These are phyloP conservation scores for Pegoplata infirma DNA, from an alignment of 2,888 invertebrate species.

Conservation along the genomic window DNA sequence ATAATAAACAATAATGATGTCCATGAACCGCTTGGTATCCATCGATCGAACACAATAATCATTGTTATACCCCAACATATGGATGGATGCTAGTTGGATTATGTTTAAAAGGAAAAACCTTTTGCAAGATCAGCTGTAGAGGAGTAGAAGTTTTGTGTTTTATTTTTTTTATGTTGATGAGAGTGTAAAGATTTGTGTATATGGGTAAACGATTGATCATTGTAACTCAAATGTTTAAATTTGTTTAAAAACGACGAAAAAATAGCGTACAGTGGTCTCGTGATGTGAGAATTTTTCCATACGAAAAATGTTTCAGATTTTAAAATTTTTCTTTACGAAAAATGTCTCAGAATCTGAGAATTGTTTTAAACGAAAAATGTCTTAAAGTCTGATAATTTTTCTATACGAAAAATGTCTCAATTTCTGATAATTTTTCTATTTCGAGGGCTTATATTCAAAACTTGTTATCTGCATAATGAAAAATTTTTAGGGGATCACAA, in stretches of 20 bases:
- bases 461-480: no score
- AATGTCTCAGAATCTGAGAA: no score
- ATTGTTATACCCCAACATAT: not conserved
- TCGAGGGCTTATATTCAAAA: no score
- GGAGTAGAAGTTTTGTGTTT: not conserved
- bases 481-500: no score
- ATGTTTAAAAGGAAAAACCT: not conserved
- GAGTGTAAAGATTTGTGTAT: not conserved
- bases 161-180: no score
- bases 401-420: no score
- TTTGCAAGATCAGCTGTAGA: slow-evolving; percentile 1
- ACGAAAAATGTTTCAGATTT: no score
- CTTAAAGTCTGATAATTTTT: no score
- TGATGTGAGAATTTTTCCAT: no score
- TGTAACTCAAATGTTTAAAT: not conserved
- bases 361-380: no score
- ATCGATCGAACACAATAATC: not conserved
- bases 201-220: not conserved
- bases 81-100: not conserved
- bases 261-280: not conserved
- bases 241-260: not conserved
- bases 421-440: no score
- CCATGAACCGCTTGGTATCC: slow-evolving; percentile 27
- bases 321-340: no score
- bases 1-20: slow-evolving; percentile 41